These are phyloP conservation scores for Platalea minor DNA, from an alignment of 2,797 vertebrate species.

Conservation along the genomic window DNA sequence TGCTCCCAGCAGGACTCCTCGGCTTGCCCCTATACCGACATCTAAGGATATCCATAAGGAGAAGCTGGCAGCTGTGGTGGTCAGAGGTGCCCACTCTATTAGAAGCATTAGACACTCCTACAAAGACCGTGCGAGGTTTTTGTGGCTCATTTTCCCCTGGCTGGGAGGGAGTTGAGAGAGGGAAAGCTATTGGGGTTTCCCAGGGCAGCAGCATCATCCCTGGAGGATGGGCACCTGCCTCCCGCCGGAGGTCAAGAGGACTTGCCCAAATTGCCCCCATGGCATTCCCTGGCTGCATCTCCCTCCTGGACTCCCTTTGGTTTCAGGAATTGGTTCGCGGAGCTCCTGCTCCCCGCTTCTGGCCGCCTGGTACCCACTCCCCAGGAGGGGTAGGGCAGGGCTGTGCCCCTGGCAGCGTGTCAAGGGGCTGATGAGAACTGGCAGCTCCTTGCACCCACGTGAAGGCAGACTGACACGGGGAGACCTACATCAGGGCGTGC, in stretches of 20 bases:
- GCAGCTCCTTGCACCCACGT: not conserved
- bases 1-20: not conserved
- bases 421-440: not conserved
- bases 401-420: not conserved
- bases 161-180: not conserved
- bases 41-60: not conserved
- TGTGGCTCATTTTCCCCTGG: rapidly evolving
- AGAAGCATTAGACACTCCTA: not conserved
- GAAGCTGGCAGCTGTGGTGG: rapidly evolving
- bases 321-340: not conserved
- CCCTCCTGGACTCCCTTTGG: not conserved
- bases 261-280: not conserved
- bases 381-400: not conserved
- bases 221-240: not conserved
- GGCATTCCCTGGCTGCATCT: not conserved
- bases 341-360: not conserved
- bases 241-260: not conserved
- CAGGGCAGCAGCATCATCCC: not conserved
- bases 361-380: rapidly evolving
- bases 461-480: not conserved
- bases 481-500: rapidly evolving
- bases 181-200: not conserved
- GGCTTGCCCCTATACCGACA: not conserved
- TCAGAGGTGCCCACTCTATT: not conserved
- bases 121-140: not conserved